These are phyloP conservation scores for Anniella stebbinsi DNA, from an alignment of 2,797 vertebrate species.

Conservation along the genomic window DNA sequence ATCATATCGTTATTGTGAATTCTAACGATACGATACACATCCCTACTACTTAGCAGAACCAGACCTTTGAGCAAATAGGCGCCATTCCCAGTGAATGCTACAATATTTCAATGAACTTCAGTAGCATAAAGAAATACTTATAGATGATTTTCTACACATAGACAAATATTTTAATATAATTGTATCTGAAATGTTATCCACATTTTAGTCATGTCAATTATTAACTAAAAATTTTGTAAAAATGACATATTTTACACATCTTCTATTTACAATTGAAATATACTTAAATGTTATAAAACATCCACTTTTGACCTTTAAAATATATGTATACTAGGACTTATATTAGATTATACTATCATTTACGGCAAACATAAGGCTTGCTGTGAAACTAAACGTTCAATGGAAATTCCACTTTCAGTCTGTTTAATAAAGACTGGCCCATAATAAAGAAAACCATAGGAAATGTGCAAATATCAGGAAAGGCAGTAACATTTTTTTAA, in stretches of 20 bases:
- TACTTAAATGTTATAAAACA: constrained; percentile 97
- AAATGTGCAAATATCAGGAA: constrained; percentile 79
- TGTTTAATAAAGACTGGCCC: constrained; percentile 81
- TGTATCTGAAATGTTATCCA: constrained; percentile 94
- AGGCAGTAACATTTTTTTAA: constrained; percentile 75
- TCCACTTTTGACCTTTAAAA: constrained; percentile 87
- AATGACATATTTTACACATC: constrained; percentile 90
- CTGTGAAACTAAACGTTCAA: constrained; percentile 84
- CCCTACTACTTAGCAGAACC: no score
- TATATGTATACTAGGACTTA: constrained; percentile 80
- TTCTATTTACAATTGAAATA: constrained; percentile 99
- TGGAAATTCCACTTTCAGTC: constrained; percentile 77
- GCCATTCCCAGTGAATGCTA: constrained; percentile 1
- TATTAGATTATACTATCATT: constrained; percentile 77
- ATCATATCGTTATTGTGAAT: no score
- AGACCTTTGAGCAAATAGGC: not conserved
- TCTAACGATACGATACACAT: no score
- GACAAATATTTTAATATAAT: constrained; percentile 87
- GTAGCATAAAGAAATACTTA: constrained; percentile 70
- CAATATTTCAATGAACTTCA: constrained; percentile 61
- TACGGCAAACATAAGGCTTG: constrained; percentile 78
- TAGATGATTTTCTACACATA: constrained; percentile 80
- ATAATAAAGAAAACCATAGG: constrained; percentile 62
- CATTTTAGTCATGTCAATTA: constrained; percentile 87
- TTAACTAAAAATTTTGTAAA: constrained; percentile 88